Evolutionary conservation across 2,888 invertebrate genomes (phyloP).

Genomic region (Cerastoderma edule): DNA sequence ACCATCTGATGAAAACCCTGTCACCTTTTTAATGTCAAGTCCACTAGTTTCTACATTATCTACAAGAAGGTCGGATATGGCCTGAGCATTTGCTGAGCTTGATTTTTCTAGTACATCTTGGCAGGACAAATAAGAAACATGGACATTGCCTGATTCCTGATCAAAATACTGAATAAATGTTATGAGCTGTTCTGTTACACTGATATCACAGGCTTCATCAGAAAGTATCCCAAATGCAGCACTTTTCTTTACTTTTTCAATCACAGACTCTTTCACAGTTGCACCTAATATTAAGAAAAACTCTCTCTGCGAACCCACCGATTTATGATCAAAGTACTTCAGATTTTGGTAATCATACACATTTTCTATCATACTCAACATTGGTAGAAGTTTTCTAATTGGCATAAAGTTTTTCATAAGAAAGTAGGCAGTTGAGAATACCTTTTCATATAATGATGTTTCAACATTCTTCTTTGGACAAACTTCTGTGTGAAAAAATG

Average conservation of each 20-base stretch:
- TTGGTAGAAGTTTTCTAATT: constrained; percentile 23
- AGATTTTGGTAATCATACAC: constrained; percentile 27
- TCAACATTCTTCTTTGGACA: constrained; percentile 24
- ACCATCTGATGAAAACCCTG: constrained; percentile 44
- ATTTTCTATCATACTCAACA: constrained; percentile 32
- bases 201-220: constrained; percentile 42
- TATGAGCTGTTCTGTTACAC: constrained; percentile 37
- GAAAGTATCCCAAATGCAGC: constrained; percentile 32
- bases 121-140: constrained; percentile 36
- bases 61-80: constrained; percentile 26
- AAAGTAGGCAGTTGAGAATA: constrained; percentile 36
- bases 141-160: constrained; percentile 15
- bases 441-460: constrained; percentile 8
- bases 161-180: constrained; percentile 39
- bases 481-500: constrained; percentile 27
- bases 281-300: constrained; percentile 32
- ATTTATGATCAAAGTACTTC: constrained; percentile 40
- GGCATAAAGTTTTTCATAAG: constrained; percentile 41
- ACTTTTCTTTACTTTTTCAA: constrained; percentile 27
- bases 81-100: constrained; percentile 31
- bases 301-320: constrained; percentile 31
- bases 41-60: constrained; percentile 7
- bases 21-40: constrained; percentile 26
- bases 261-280: constrained; percentile 14
- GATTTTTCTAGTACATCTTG: constrained; percentile 30